These are phyloP conservation scores for Chrysolina americana DNA, from an alignment of 2,888 invertebrate species.

Conservation along the genomic window DNA sequence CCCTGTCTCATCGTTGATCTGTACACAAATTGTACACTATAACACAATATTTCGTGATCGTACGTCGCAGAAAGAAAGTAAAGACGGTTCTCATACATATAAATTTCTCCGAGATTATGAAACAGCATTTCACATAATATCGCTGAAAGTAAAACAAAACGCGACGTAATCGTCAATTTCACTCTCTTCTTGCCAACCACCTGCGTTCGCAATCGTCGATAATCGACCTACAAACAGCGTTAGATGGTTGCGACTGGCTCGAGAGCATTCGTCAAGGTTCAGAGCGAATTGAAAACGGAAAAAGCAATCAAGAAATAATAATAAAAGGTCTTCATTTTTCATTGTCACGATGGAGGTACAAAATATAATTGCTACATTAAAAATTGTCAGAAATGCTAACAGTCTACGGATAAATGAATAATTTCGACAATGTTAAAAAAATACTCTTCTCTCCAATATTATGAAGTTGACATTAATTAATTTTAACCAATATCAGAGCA, in stretches of 20 bases:
- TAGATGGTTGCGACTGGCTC: not conserved
- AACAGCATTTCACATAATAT: constrained; percentile 44
- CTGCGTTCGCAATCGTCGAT: constrained; percentile 12
- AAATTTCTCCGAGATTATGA: constrained; percentile 45
- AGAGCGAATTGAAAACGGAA: not conserved
- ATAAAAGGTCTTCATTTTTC: no score
- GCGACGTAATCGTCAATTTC: constrained; percentile 46
- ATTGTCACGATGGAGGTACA: no score
- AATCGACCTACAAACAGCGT: constrained; percentile 13
- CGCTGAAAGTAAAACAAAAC: constrained; percentile 40
- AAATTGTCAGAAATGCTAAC: no score
- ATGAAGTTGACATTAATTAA: no score
- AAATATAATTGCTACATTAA: no score
- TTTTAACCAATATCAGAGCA: no score
- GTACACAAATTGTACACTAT: not conserved
- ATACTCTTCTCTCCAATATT: no score
- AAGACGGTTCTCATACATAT: constrained; percentile 28
- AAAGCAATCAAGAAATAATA: not conserved
- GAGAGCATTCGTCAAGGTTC: not conserved
- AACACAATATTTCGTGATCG: constrained; percentile 17
- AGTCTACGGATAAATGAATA: no score
- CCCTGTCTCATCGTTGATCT: not conserved
- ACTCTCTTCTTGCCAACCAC: constrained; percentile 41
- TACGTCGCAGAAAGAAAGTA: constrained; percentile 35
- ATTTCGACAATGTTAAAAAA: no score